Conservation (phyloP, 2,113 vertebrate genomes). For the Platysternon megacephalum region DNA sequence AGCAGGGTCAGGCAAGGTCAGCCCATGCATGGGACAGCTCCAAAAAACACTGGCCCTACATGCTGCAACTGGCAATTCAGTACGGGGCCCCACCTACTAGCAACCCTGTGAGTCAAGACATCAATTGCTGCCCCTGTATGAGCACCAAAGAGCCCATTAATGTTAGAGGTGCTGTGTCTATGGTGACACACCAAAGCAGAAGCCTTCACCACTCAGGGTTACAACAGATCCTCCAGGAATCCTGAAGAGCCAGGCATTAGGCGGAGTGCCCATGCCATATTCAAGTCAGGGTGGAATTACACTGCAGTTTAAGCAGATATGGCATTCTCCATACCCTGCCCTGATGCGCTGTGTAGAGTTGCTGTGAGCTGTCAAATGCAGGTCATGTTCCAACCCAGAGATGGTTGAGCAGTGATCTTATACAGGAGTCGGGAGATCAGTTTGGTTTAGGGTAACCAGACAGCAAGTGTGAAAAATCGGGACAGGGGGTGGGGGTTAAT, state of each 20-base stretch:
- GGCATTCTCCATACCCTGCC: fast-evolving
- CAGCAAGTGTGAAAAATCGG: too few species aligned
- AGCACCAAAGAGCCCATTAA: not conserved
- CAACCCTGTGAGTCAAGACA: not conserved
- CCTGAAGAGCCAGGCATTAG: not conserved
- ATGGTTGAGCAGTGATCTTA: fast-evolving
- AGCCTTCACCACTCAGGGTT: not conserved
- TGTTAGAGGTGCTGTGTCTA: not conserved
- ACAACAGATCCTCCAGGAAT: fast-evolving
- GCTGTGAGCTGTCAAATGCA: not conserved
- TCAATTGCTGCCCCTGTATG: not conserved
- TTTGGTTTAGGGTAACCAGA: too few species aligned
- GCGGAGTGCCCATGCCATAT: fast-evolving
- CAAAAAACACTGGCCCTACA: not conserved
- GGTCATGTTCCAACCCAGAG: too few species aligned
- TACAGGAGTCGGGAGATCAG: too few species aligned
- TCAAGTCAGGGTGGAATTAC: fast-evolving
- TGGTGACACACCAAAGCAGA: not conserved
- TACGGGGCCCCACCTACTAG: not conserved
- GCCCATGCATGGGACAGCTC: too few species aligned
- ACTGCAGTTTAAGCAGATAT: fast-evolving
- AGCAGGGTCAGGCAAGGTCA: not conserved
- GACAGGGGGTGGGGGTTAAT: too few species aligned
- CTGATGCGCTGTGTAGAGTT: fast-evolving
- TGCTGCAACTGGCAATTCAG: too few species aligned